Base-by-base conservation (phyloP, 2,113 vertebrate genomes). In the Formicarius rufipectus region DNA sequence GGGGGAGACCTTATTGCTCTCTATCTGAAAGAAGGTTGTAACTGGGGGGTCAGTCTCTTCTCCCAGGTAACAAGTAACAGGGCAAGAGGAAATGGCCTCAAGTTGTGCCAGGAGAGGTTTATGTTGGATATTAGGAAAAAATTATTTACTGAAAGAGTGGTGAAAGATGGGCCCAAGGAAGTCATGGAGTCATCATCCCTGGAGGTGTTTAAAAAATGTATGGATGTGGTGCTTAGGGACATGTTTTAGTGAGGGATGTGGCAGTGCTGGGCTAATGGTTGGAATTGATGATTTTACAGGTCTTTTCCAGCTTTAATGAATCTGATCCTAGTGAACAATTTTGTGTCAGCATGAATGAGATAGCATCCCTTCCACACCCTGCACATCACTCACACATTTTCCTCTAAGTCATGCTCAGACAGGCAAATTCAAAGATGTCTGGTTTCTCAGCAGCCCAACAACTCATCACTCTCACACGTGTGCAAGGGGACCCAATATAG, bases 281-380 rank as follows among this genome's bases (percentile, higher is more conserved):
- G 59, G 12, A 33, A 22, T 33, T 0, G 0, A 11, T 63, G 35
- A 28, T 28, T 18, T 56, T 28, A 7, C 0, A 28, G 42, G 12
- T 28, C 12, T 33, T 45, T 59, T 24, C 37, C 37, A 81, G 15
- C 60, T 67, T 47, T 16, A n/a, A n/a, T 24, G 12, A 21, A 28
- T 45, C 52, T 28, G 60, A 39, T 44, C 44, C 18, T 22, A 31
- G 31, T 5, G 27, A 42, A 52, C 58, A 14, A 3, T 22, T 59
- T 7, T 16, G 9, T 64, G 53, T 47, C 40, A 40, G 27, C 30
- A 3, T 5, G 47, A 45, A 42, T 1, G 18, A 76, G 14, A 22
- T n/a, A 83, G 27, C 18, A 87, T 23, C 44, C 3, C 40, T 68
- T 15, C 27, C 25, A 24, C 59, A 13, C 18, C 23, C 16, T 74